Evolutionary conservation across 2,797 vertebrate species (phyloP).

Genomic region (Buphagus erythrorhynchus): DNA sequence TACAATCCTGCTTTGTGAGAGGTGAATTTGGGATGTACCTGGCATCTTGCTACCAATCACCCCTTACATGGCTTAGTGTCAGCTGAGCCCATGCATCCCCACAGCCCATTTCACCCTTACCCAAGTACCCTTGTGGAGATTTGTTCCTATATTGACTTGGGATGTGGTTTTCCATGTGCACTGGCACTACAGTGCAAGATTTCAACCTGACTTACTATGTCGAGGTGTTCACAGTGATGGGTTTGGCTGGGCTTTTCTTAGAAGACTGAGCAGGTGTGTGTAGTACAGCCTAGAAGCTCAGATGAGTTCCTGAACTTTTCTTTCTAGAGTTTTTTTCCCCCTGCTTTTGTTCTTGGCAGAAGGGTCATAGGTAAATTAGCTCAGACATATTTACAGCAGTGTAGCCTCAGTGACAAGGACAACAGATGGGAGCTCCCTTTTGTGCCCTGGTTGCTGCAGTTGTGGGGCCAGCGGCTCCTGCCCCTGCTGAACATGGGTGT

Average conservation of each 20-base stretch:
- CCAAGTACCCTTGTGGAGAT: neutral
- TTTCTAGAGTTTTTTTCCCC: neutral
- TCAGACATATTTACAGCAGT: neutral
- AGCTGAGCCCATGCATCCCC: neutral
- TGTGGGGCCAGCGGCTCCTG: neutral
- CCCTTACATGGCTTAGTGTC: neutral
- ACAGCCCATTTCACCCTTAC: neutral
- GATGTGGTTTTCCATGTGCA: neutral
- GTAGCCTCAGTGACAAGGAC: neutral
- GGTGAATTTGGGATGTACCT: neutral
- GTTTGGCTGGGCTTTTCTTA: neutral
- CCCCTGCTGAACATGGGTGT: neutral
- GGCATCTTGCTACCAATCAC: neutral
- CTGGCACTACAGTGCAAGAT: neutral
- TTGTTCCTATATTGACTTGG: neutral
- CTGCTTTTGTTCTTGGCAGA: neutral
- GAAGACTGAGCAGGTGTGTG: neutral
- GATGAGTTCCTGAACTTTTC: neutral
- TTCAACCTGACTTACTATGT: neutral
- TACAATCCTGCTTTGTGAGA: neutral
- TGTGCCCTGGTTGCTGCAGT: neutral
- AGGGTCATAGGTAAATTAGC: neutral
- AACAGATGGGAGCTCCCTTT: neutral
- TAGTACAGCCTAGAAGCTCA: neutral
- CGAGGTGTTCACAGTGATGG: rapidly evolving